Conservation (phyloP, 2,113 vertebrate genomes). For the Amphiprion ocellaris region DNA sequence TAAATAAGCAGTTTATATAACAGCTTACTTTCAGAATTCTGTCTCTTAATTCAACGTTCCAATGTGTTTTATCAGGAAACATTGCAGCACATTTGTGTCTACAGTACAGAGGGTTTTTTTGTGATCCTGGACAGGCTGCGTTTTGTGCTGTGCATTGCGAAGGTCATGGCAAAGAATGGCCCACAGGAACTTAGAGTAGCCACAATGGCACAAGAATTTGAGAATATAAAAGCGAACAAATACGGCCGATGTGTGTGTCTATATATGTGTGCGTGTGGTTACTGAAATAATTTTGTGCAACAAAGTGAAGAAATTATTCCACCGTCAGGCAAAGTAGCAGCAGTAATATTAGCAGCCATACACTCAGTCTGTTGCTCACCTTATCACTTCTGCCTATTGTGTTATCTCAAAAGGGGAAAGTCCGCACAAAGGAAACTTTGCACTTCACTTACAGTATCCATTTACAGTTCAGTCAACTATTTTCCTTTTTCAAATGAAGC, state of each 20-base stretch:
- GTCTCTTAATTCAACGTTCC: slow-evolving; percentile 46
- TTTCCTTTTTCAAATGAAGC: slow-evolving; percentile 76
- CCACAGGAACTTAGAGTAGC: slow-evolving; percentile 53
- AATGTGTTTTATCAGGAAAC: slow-evolving; percentile 55
- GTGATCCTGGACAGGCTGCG: slow-evolving; percentile 31
- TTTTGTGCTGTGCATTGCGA: slow-evolving; percentile 38
- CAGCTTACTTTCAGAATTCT: slow-evolving; percentile 46
- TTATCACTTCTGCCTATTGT: slow-evolving; percentile 54
- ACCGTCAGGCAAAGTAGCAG: slow-evolving; percentile 33
- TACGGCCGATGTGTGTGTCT: not conserved
- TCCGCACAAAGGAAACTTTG: slow-evolving; percentile 73
- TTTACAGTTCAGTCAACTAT: slow-evolving; percentile 65
- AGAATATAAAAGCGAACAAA: slow-evolving; percentile 20
- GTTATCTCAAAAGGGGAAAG: slow-evolving; percentile 79
- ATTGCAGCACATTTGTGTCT: slow-evolving; percentile 51
- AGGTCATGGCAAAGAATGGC: slow-evolving; percentile 71
- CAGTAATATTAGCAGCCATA: slow-evolving; percentile 8
- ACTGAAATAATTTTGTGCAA: slow-evolving; percentile 10
- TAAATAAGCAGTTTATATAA: slow-evolving; percentile 65
- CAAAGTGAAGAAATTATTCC: not conserved
- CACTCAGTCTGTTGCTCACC: slow-evolving; percentile 27
- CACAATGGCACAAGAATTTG: slow-evolving; percentile 34
- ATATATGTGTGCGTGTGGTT: not conserved
- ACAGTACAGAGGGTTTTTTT: slow-evolving; percentile 66
- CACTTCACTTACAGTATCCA: slow-evolving; percentile 72